Base-by-base conservation (phyloP, 2,797 vertebrate genomes). In the Odontamblyopus rebecca region DNA sequence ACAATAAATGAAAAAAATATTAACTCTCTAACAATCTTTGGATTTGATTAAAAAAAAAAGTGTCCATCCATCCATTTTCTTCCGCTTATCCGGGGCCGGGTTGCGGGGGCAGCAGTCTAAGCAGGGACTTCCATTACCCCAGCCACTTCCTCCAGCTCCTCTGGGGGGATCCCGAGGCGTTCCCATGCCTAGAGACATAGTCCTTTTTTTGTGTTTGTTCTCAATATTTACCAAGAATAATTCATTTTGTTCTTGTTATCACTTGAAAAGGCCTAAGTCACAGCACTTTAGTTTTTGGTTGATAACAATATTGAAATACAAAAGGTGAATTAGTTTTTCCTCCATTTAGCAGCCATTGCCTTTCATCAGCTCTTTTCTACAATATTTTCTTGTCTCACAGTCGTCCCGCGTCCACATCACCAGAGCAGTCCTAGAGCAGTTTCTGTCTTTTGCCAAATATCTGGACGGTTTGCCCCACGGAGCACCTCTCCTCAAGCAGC, bases 401-500 rank as follows among this genome's bases (percentile, higher is more conserved):
- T 99, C 98, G 4, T 98, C 97, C 26, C 94, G 98, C 76, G 93
- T 97, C 79, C 98, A 99, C 89, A 98, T 99, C 93, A 98, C 97
- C 71, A 93, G 98, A 90, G 97, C 97, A 0, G 98, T 99, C 51
- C 88, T 99, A 80, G 98, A 99, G 80, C 98, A 99, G 72, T 99
- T 99, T 92, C 91, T 99, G 82, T 99, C 97, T 59, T 98, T 99
- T 79, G 97, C 98, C 51, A 99, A 99, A 85, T 99, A 99, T 88
- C 95, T 99, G 73, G 98, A 99, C 76, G 98, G 97, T 63, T 93
- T 99, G 82, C 96, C 96, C 74, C 98, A 99, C 29, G 98, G 98
- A 71, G 98, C 97, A 57, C 97, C 98, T 7, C 93, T 99, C 67
- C 91, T 99, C 82, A 98, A 99, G 85, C 98, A 99, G 86, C 96